These are phyloP conservation scores for Brienomyrus longianalis DNA, from an alignment of 2,113 vertebrate genomes.

Conservation along the genomic window DNA sequence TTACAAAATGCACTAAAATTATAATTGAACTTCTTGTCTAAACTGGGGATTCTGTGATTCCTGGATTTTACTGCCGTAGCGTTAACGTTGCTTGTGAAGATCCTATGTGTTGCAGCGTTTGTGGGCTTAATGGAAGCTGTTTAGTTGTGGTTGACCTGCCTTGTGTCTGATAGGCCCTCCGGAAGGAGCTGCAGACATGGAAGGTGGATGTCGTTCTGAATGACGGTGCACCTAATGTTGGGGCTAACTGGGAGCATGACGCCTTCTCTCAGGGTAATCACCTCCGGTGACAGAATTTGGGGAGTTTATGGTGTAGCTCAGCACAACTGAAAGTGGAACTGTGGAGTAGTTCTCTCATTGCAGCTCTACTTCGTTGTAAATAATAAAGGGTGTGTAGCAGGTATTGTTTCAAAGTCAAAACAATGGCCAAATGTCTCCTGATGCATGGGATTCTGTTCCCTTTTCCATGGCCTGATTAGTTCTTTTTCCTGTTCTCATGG, in stretches of 20 bases:
- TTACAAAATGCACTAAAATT: background rate
- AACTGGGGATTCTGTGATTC: background rate
- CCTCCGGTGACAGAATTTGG: background rate
- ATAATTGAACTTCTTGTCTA: background rate
- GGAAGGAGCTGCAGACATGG: slow-evolving; percentile 91
- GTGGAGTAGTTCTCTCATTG: background rate
- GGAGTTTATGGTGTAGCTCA: background rate
- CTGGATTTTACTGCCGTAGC: background rate
- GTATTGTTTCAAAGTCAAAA: background rate
- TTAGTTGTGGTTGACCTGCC: background rate
- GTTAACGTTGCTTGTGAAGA: background rate
- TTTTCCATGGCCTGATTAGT: background rate
- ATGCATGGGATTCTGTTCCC: background rate
- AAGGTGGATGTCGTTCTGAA: slow-evolving; percentile 94
- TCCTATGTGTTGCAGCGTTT: background rate
- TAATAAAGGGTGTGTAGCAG: background rate
- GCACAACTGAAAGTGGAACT: background rate
- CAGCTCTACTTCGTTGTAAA: background rate
- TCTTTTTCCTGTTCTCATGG: background rate
- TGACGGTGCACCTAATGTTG: slow-evolving; percentile 89
- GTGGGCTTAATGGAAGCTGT: background rate
- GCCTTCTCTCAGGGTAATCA: slow-evolving; percentile 84
- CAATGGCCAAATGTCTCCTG: background rate
- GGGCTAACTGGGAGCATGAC: slow-evolving; percentile 89
- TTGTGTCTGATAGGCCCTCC: slow-evolving; percentile 62